A percentile compares a stretch with the other conserved stretches of the same genome.
Evolutionary conservation across 2,888 invertebrate species (phyloP).

Genomic region (Patella depressa): DNA sequence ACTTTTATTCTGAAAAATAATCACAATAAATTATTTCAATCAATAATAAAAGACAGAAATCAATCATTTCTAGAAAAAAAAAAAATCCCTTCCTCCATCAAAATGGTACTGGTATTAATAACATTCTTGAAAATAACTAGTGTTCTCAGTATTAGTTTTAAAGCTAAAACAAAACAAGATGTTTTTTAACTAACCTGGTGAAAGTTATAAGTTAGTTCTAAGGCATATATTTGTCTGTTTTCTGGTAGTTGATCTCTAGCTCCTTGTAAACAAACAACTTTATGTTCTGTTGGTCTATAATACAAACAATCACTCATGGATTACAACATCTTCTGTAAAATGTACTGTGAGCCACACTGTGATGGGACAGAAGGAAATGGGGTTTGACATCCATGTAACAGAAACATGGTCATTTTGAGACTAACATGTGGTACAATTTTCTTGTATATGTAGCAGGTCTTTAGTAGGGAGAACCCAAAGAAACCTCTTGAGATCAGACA

Average conservation of each 20-base stretch:
- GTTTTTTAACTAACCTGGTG: constrained; percentile 74
- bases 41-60: constrained; percentile 6
- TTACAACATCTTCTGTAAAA: too few species aligned
- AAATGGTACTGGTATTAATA: too few species aligned
- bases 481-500: too few species aligned
- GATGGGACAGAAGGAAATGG: too few species aligned
- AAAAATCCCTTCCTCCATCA: background rate
- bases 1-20: constrained; percentile 76
- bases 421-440: too few species aligned
- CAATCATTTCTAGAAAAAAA: too few species aligned
- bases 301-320: background rate
- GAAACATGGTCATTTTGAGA: too few species aligned
- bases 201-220: constrained; percentile 89
- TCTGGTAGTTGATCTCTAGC: constrained; percentile 88
- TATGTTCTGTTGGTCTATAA: constrained; percentile 84
- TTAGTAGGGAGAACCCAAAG: too few species aligned
- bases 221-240: constrained; percentile 90
- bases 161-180: background rate
- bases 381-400: too few species aligned
- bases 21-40: background rate
- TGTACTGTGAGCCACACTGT: too few species aligned
- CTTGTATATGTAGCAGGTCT: too few species aligned
- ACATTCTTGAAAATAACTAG: background rate
- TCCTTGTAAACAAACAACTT: constrained; percentile 81
- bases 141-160: background rate